Evolutionary conservation across 2,113 vertebrate species (phyloP).

Genomic region (Pseudopipra pipra): DNA sequence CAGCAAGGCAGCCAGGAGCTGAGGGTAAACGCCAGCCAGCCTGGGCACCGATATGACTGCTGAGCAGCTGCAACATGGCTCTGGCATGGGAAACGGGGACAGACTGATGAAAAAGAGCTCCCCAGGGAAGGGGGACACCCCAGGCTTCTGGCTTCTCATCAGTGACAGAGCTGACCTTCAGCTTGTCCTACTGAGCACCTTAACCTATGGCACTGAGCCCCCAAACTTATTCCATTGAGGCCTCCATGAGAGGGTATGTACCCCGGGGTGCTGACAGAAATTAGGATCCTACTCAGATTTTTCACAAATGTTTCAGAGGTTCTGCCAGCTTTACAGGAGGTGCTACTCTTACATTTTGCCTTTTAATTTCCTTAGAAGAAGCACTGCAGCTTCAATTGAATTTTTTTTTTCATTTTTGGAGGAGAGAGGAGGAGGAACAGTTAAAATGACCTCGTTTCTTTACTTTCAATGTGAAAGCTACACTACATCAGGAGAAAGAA

Average conservation of each 20-base stretch:
- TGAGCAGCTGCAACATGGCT: neutral
- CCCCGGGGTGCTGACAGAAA: neutral
- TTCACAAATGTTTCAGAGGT: neutral
- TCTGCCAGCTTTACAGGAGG: neutral
- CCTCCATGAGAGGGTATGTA: rapidly evolving
- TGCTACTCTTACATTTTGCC: neutral
- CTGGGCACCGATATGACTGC: neutral
- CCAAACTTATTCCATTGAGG: neutral
- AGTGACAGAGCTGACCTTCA: neutral
- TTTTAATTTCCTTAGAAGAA: neutral
- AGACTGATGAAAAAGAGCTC: neutral
- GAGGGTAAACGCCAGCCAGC: neutral
- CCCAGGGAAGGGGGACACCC: neutral
- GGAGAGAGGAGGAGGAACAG: neutral
- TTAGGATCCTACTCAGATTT: neutral
- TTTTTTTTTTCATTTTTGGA: neutral
- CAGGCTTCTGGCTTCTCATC: neutral
- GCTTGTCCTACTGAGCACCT: neutral
- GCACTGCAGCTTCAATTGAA: neutral
- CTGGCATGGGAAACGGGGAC: neutral
- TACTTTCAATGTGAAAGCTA: neutral
- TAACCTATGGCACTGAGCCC: rapidly evolving
- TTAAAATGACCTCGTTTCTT: neutral
- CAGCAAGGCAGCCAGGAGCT: neutral
- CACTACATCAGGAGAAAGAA: neutral